phyloP scores from a whole-genome alignment of 2,113 vertebrate species.

The Oplegnathus fasciatus region DNA sequence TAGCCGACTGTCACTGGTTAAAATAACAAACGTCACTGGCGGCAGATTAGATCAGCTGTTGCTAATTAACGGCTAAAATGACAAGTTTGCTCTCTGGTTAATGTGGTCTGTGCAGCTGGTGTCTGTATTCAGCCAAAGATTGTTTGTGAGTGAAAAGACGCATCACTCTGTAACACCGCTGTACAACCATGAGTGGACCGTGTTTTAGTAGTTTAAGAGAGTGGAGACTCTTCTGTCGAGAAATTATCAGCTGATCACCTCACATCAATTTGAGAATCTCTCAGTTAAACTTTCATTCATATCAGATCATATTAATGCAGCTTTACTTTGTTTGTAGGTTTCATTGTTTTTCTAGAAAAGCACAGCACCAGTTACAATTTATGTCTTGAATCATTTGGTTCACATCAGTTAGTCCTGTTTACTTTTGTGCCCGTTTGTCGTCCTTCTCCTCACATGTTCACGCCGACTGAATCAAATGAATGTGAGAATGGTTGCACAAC shows the following conservation, averaged over 20 bases:
- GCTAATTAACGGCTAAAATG: background rate
- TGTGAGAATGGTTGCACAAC: background rate
- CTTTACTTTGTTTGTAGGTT: no score
- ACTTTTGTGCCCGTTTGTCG: background rate
- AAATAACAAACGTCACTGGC: no score
- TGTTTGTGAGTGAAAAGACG: no score
- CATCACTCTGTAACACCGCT: background rate
- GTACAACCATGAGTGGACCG: background rate
- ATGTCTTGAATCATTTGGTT: no score
- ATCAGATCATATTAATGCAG: background rate
- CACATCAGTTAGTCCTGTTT: background rate
- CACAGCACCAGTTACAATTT: no score
- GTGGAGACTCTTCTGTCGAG: background rate
- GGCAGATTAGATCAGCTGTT: background rate
- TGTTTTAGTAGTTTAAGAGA: background rate
- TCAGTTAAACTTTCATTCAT: background rate
- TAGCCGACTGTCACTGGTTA: background rate
- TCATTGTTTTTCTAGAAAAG: no score
- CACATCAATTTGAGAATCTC: background rate
- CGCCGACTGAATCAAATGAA: background rate
- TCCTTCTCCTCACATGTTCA: background rate
- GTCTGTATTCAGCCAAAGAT: no score
- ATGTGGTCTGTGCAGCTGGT: no score
- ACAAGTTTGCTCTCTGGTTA: no score
- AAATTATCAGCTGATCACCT: background rate